Conservation (phyloP, 2,888 invertebrate genomes). For the Cerceris ruficornis region DNA sequence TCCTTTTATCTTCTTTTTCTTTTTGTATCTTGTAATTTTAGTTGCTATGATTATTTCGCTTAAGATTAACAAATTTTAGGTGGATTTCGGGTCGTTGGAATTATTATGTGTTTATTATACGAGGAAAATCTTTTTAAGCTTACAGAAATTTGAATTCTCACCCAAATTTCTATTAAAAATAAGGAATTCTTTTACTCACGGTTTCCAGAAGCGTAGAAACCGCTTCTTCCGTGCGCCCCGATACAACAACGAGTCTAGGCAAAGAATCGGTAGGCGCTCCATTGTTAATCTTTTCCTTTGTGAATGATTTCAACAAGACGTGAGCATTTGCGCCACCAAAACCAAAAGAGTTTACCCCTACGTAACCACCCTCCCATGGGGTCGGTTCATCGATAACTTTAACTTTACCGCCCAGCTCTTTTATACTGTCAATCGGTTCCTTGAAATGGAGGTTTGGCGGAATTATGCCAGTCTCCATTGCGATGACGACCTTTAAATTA, state of each 20-base stretch:
- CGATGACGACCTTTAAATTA: conserved; percentile 85
- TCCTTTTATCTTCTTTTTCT: too few species aligned
- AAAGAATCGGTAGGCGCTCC: conserved; percentile 86
- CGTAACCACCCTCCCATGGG: conserved; percentile 86
- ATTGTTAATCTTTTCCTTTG: conserved; percentile 85
- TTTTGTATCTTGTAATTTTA: too few species aligned
- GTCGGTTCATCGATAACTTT: conserved; percentile 89
- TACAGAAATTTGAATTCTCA: not conserved
- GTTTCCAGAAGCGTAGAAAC: conserved; percentile 86
- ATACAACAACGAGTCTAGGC: conserved; percentile 88
- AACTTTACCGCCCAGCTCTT: conserved; percentile 85
- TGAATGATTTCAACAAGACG: conserved; percentile 85
- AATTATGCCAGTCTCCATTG: conserved; percentile 90
- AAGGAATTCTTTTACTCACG: conserved; percentile 75
- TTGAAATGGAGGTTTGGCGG: conserved; percentile 94
- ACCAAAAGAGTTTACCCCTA: conserved; percentile 95
- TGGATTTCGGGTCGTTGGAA: too few species aligned
- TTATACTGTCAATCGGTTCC: conserved; percentile 85
- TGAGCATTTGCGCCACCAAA: conserved; percentile 96
- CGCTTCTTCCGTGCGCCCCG: conserved; percentile 91
- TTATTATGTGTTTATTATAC: too few species aligned
- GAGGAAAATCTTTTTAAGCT: too few species aligned
- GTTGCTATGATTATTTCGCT: too few species aligned
- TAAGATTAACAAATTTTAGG: too few species aligned
- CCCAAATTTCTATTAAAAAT: not conserved